Base-by-base conservation (phyloP, 2,797 vertebrate genomes). In the Aldrovandia affinis region DNA sequence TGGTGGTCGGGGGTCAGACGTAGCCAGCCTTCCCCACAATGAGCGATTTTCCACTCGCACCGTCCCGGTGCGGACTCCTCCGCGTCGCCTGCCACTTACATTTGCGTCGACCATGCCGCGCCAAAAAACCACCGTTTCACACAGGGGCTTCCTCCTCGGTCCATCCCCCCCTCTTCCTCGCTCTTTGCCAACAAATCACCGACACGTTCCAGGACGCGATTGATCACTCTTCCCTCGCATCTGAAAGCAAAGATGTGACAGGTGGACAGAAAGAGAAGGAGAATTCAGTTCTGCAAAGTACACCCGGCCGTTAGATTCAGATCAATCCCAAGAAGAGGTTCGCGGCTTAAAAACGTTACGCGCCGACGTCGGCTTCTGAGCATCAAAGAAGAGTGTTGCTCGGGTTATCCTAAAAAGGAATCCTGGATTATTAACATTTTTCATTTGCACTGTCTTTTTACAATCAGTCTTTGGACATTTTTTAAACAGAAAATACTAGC, bases 21-120 rank as follows among this genome's bases (percentile, higher is more conserved):
- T 91, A 83, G 93, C 90, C 90, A 81, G 93, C 87, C 91, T 91
- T 89, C 86, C 88, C 88, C 93, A 96, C 95, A 96, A 95, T 94
- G 92, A 93, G 88, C 88, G 88, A 88, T 93, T 93, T 90, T 93
- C 91, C 89, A 88, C 89, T 88, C 89, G 89, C 88, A 87, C 88
- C 87, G 90, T 92, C 70, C 84, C 89, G 81, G 86, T 82, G 86
- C 50, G 88, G 87, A 88, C 78, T 14, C 85, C 65, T 78, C n/a
- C 20, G 88, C 78, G 86, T 90, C 85, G 85, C 88, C 91, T 91
- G 91, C 93, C 89, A 91, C 85, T 91, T 87, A 87, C 84, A 92
- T 92, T 93, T 89, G 85, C 83, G 85, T 89, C 81, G 85, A 91
- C 83, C 88, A 81, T 54, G 85, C 89, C 81, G 84, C 83, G 87